Base-by-base conservation (phyloP, 2,113 vertebrate genomes). In the Rhodinocichla rosea region DNA sequence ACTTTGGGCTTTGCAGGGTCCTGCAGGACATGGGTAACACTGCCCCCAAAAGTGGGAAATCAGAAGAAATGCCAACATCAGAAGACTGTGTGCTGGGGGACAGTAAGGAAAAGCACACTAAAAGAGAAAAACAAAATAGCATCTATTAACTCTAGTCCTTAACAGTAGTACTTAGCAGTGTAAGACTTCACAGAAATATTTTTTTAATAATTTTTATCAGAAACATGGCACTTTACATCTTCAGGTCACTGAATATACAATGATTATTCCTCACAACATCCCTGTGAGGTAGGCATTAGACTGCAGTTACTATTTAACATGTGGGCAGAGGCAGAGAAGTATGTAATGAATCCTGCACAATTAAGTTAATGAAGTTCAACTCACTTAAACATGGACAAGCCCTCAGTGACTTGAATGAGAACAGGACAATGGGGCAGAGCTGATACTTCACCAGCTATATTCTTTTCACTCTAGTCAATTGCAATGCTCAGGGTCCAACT, bases 261-360 rank as follows among this genome's bases (percentile, higher is more conserved):
- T 40, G 74, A 94, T 91, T 92, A 88, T 44, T 69, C 94, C 94
- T 92, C 96, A 94, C 94, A 96, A 90, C 85, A 83, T 22, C 79
- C 88, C 88, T 90, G 93, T 92, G 83, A 94, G 95, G 76, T 80
- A 94, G 67, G 82, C 83, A 49, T 83, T 88, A 80, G 52, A 71
- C 2, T 81, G 56, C 39, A 70, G 60, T 78, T 83, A 86, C 64
- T 55, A 44, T 74, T 17, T 75, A 62, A 87, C 68, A 57, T 3
- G 15, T 62, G 76, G 71, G 76, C 68, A 77, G 49, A 79, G 68
- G 81, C 83, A 92, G 55, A 85, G 42, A 75, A 76, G n/a, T 49
- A 81, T 7, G 26, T 22, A 64, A 87, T 87, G 74, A 86, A 22
- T 56, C 52, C 32, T 56, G 35, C 55, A 75, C 79, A 74, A 59